A percentile compares a stretch with the other conserved stretches of the same genome.
phyloP scores from a whole-genome alignment of 1,140 invertebrate genomes.

The Drosophila setifemur region DNA sequence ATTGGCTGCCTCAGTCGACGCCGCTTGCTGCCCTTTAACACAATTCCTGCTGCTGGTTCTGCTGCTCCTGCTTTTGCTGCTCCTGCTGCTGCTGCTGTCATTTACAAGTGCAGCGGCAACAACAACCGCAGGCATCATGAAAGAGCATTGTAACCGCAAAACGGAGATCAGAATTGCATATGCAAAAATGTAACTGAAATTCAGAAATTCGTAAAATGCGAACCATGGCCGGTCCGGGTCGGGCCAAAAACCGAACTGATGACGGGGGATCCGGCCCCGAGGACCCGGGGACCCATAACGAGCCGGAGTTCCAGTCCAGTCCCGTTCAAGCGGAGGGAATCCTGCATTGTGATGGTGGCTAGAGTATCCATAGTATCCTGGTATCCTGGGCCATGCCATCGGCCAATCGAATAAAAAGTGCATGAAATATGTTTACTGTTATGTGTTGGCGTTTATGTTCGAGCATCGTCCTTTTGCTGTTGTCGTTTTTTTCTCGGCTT shows the following conservation, averaged over 20 bases:
- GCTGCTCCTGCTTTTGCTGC: constrained; percentile 1
- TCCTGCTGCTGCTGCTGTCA: constrained; percentile 49
- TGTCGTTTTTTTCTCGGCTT: neutral
- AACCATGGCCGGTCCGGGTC: constrained; percentile 1
- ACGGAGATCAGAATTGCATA: constrained; percentile 71
- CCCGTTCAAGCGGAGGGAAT: constrained; percentile 4
- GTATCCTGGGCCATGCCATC: constrained; percentile 39
- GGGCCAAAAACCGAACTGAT: constrained; percentile 5
- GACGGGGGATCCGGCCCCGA: neutral
- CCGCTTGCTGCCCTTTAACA: constrained; percentile 20
- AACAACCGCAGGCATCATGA: constrained; percentile 50
- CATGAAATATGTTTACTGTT: constrained; percentile 74
- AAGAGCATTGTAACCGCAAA: constrained; percentile 65
- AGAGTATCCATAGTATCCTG: no score
- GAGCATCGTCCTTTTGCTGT: neutral
- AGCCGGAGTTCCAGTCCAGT: constrained; percentile 22
- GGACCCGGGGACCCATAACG: constrained; percentile 17
- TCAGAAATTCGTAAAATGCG: constrained; percentile 67
- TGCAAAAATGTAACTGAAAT: constrained; percentile 74
- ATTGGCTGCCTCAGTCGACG: constrained; percentile 41
- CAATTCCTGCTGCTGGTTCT: constrained; percentile 12
- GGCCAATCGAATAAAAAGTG: constrained; percentile 71
- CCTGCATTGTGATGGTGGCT: constrained; percentile 15
- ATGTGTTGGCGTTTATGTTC: constrained; percentile 68
- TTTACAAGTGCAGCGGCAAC: constrained; percentile 59